These are phyloP conservation scores for Rhinogobius similis DNA, from an alignment of 2,113 vertebrate genomes.

Conservation along the genomic window DNA sequence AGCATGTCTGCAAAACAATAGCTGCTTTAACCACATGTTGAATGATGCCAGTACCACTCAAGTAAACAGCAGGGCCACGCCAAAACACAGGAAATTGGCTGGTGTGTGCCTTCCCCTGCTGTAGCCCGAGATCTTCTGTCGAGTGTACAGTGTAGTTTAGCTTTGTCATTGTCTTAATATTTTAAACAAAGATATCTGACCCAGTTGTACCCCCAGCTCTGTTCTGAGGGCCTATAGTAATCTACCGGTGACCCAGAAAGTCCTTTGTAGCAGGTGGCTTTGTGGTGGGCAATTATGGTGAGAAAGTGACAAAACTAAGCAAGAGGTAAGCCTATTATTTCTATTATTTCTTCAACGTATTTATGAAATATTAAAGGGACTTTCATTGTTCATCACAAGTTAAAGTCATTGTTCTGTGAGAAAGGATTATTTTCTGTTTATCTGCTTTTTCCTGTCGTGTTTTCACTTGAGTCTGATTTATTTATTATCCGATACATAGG, in stretches of 20 bases:
- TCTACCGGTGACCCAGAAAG: constrained; percentile 68
- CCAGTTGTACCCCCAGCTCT: constrained; percentile 56
- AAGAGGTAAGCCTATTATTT: not conserved
- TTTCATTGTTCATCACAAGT: too few species aligned
- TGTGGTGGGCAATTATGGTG: constrained; percentile 55
- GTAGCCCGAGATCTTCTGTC: constrained; percentile 24
- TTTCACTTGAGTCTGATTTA: too few species aligned
- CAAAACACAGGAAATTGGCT: constrained; percentile 67
- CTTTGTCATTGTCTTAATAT: constrained; percentile 22
- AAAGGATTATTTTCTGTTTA: too few species aligned
- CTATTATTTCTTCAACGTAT: too few species aligned
- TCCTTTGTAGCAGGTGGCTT: constrained; percentile 63
- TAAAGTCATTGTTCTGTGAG: too few species aligned
- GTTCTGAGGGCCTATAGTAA: constrained; percentile 43
- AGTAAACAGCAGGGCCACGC: constrained; percentile 28
- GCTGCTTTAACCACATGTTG: not conserved
- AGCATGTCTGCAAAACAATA: constrained; percentile 37
- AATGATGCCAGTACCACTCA: not conserved
- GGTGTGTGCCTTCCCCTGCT: constrained; percentile 47
- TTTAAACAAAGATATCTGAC: constrained; percentile 40
- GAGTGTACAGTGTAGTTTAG: constrained; percentile 4
- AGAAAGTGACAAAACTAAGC: constrained; percentile 36
- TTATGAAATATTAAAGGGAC: too few species aligned
- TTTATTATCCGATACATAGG: too few species aligned
- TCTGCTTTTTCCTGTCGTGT: too few species aligned